phyloP scores from a whole-genome alignment of 2,888 invertebrate species.

The Prenolepis imparis region DNA sequence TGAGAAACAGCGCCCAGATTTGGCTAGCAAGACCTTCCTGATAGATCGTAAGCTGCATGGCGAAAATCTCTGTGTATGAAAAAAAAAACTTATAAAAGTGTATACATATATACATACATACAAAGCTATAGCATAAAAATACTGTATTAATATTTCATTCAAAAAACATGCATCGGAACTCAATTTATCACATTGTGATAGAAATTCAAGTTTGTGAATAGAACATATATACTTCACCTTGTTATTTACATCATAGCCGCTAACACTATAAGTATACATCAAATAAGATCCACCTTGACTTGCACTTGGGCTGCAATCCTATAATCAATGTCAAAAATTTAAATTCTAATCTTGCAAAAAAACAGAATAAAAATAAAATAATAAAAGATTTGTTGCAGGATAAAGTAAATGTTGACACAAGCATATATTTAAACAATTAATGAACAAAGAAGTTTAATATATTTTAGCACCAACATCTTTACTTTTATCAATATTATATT shows the following conservation, averaged over 20 bases:
- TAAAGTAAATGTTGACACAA: background rate
- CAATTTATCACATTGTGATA: background rate
- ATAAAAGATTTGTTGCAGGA: background rate
- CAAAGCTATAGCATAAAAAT: background rate
- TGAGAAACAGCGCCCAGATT: slow-evolving; percentile 96
- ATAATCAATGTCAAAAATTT: slow-evolving; percentile 4
- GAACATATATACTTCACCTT: slow-evolving; percentile 88
- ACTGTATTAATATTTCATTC: background rate
- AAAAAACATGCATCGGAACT: slow-evolving; percentile 11
- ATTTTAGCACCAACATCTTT: background rate
- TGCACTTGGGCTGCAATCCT: slow-evolving; percentile 97
- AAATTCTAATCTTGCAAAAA: background rate
- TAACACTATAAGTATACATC: slow-evolving; percentile 98
- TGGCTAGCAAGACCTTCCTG: slow-evolving; percentile 96
- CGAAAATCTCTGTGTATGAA: slow-evolving; percentile 92
- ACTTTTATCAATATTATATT: background rate
- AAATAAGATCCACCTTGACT: slow-evolving; percentile 97
- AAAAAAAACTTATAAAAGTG: slow-evolving; percentile 12
- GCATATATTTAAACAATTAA: slow-evolving; percentile 1
- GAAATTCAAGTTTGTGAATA: background rate
- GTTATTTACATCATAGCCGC: slow-evolving; percentile 98
- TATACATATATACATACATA: background rate
- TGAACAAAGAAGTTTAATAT: background rate
- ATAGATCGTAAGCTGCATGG: slow-evolving; percentile 98
- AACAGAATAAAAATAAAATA: slow-evolving; percentile 9